Evolutionary conservation across 2,888 invertebrate genomes (phyloP), one percentile per base, ranked within the genome.

Genomic region (Tenthredo scrophulariae): DNA sequence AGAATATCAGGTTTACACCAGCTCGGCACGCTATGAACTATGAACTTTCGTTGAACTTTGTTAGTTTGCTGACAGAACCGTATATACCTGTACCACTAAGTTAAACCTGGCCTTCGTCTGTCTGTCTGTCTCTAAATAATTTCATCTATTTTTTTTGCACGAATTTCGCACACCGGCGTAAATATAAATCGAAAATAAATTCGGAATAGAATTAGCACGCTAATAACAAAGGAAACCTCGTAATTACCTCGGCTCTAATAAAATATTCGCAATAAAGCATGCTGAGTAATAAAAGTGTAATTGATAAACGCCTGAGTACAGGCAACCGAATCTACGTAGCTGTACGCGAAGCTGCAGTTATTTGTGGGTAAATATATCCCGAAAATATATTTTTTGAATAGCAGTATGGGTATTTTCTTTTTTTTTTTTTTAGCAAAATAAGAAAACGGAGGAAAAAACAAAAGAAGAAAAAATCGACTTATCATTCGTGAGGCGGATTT

Each of bases 1-100:
- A 77, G 54, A 77, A 77, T 77, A 46, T 77, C 46, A 33, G 77
- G 50, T 77, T 54, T 77, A 77, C 77, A 54, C 77, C 77, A 77
- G 33, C n/a, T 40, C 29, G 77, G 46, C 77, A 77, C 77, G 77
- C 77, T 77, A 77, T 77, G 77, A 77, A 77, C 77, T 77, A 77
- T 77, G 77, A 77, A 77, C 77, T 77, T 77, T 50, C 29, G 50
- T 77, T 77, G 77, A 77, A 77, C 77, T 77, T 77, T 50, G 77
- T 77, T 77, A 50, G 46, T 50, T 37, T n/a, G 18, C 40, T 43
- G n/a, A n/a, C 26, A 67, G 29, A 54, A 54, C 10, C 43, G 4
- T n/a, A n/a, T 22, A 67, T 22, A 22, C 13, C 6, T 22, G 22
- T n/a, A 70, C 18, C 26, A 15, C 7, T n/a, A 18, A 18, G 70